Conservation (phyloP, 2,888 invertebrate genomes). For the Andrena bucephala region DNA sequence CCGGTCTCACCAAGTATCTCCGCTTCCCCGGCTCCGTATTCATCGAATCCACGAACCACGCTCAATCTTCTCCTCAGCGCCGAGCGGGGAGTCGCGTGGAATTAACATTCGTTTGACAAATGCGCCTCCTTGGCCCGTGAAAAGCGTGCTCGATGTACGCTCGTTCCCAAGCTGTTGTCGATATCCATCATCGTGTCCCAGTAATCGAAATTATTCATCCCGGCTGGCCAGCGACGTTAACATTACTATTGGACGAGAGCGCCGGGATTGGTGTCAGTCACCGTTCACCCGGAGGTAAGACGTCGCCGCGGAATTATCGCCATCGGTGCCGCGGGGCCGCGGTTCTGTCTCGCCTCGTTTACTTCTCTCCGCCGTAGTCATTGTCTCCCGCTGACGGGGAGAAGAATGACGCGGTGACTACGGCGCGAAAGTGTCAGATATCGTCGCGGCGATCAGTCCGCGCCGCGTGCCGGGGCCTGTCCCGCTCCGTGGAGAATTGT, state of each 20-base stretch:
- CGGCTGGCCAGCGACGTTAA: background rate
- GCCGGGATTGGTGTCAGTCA: background rate
- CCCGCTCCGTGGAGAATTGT: slow-evolving; percentile 73
- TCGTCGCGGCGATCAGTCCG: slow-evolving; percentile 61
- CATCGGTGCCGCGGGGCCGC: background rate
- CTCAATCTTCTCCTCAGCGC: slow-evolving; percentile 24
- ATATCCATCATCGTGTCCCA: slow-evolving; percentile 40
- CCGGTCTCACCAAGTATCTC: background rate
- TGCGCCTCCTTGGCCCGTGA: slow-evolving; percentile 10
- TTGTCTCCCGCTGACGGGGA: slow-evolving; percentile 48
- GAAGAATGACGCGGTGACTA: slow-evolving; percentile 53
- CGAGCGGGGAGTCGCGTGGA: slow-evolving; percentile 14
- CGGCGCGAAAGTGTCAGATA: slow-evolving; percentile 66
- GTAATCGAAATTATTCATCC: slow-evolving; percentile 25
- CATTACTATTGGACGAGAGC: slow-evolving; percentile 3
- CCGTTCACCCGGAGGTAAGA: background rate
- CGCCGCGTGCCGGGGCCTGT: slow-evolving; percentile 57
- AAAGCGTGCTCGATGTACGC: slow-evolving; percentile 21
- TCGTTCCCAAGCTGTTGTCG: slow-evolving; percentile 27
- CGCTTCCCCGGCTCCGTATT: slow-evolving; percentile 40
- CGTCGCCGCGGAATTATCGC: background rate
- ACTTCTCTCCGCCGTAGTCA: slow-evolving; percentile 11
- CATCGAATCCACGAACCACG: slow-evolving; percentile 47
- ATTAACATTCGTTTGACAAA: slow-evolving; percentile 48
- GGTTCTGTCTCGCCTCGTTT: background rate